Percentiles rank a stretch among this genome's conserved stretches.
Evolutionary conservation across 2,888 invertebrate genomes (phyloP).

Genomic region (Neocrepidodera transversa): DNA sequence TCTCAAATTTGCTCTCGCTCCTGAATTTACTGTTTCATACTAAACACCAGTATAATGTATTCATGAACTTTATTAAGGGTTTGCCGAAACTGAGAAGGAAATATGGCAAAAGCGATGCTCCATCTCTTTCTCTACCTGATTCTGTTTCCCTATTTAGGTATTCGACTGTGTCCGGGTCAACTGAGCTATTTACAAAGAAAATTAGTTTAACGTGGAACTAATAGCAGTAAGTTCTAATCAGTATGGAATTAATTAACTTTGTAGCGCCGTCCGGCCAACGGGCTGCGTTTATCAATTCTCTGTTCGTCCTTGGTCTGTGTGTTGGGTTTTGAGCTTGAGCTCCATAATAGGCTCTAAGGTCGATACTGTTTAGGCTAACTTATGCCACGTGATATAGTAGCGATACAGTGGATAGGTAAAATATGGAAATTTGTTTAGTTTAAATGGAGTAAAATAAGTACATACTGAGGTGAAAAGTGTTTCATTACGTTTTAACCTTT

Average conservation of each 20-base stretch:
- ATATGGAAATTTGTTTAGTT: too few species aligned
- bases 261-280: constrained; percentile 13
- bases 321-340: too few species aligned
- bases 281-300: too few species aligned
- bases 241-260: constrained; percentile 36
- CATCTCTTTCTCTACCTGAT: neutral
- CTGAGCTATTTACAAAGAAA: constrained; percentile 37
- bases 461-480: too few species aligned
- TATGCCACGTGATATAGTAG: too few species aligned
- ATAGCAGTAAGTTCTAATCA: constrained; percentile 35
- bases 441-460: too few species aligned
- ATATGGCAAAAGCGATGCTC: neutral
- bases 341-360: too few species aligned
- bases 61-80: neutral
- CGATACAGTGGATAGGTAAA: too few species aligned
- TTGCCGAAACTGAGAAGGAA: neutral
- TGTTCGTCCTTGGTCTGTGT: too few species aligned
- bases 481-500: too few species aligned
- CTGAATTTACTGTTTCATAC: neutral
- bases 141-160: constrained; percentile 26
- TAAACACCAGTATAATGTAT: neutral
- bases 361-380: too few species aligned
- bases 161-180: constrained; percentile 34
- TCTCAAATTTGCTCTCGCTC: too few species aligned
- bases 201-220: constrained; percentile 40